Evolutionary conservation across 2,888 invertebrate genomes (phyloP).

Genomic region (Apamea sordens): DNA sequence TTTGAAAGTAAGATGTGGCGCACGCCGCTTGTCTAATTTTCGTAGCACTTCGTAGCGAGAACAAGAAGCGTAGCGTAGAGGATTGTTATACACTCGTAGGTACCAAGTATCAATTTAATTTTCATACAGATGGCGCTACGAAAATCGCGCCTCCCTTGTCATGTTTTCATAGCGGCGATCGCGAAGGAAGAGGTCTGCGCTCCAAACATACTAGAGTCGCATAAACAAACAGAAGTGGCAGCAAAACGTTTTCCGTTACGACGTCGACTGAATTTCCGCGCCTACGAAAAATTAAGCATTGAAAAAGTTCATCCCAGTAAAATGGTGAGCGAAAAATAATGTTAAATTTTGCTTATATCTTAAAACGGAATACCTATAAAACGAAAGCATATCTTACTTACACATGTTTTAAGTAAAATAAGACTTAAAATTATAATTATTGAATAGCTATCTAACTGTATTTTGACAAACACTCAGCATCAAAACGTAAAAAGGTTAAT

Average conservation of each 20-base stretch:
- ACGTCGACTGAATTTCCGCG: not conserved
- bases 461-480: not conserved
- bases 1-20: not conserved
- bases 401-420: not conserved
- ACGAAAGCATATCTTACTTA: not conserved
- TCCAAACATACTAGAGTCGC: slow-evolving; percentile 20
- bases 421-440: too few species aligned
- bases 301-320: not conserved
- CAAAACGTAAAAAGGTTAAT: not conserved
- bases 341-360: not conserved
- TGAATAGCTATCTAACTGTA: not conserved
- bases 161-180: slow-evolving; percentile 10
- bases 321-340: not conserved
- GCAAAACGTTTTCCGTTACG: not conserved
- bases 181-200: slow-evolving; percentile 31
- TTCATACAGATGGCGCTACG: slow-evolving; percentile 9
- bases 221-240: not conserved
- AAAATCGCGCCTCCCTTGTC: not conserved
- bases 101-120: not conserved
- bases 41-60: slow-evolving; percentile 13
- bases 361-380: not conserved
- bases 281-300: not conserved
- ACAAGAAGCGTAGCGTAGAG: not conserved
- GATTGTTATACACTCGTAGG: slow-evolving; percentile 1
- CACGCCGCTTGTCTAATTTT: not conserved